Evolutionary conservation across 2,113 vertebrate genomes (phyloP).

Genomic region (Callipepla squamata): DNA sequence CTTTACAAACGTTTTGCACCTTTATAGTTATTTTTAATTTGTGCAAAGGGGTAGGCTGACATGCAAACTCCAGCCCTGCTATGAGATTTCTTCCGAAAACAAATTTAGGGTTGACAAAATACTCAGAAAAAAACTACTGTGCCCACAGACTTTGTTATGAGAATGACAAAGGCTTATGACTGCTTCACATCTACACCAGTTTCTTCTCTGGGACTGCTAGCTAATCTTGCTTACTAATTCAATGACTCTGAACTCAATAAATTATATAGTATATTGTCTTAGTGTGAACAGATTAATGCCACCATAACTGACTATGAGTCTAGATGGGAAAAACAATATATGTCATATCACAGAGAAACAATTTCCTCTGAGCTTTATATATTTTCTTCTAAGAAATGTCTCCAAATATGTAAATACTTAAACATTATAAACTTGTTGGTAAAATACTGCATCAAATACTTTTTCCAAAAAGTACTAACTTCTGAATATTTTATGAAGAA

Average conservation of each 20-base stretch:
- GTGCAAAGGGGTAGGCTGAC: not conserved
- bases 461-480: not conserved
- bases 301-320: not conserved
- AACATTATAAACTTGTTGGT: not conserved
- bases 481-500: not conserved
- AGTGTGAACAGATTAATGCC: not conserved
- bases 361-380: not conserved
- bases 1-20: not conserved
- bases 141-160: not conserved
- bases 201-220: not conserved
- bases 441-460: not conserved
- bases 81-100: not conserved
- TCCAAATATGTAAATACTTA: not conserved
- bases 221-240: not conserved
- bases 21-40: not conserved
- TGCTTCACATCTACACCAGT: not conserved
- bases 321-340: not conserved
- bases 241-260: not conserved
- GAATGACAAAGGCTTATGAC: not conserved
- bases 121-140: not conserved
- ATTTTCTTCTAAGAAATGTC: not conserved
- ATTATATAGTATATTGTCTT: not conserved
- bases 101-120: not conserved
- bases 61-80: not conserved
- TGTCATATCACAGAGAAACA: conserved; percentile 4